Base-by-base conservation (phyloP, 2,888 invertebrate species). In the Drosophila rubida region DNA sequence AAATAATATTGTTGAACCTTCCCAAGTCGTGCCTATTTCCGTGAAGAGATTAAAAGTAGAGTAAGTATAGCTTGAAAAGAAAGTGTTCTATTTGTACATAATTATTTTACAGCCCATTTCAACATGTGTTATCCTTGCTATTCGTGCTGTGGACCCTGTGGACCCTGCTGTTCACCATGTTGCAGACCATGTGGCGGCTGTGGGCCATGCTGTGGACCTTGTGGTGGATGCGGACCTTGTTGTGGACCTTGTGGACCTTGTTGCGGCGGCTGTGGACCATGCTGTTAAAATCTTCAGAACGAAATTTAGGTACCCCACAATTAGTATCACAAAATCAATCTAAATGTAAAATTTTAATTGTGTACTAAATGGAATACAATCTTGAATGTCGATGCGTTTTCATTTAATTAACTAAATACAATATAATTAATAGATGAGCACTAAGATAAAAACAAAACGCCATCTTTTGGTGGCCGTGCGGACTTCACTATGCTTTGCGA, bases 121-220 rank as follows among this genome's bases (percentile, higher is more conserved):
- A 60, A 64, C 7, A 64, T 64, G 64, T 64, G 63, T 25, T 57
- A 49, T 9, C 62, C 62, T 0, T 51, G 39, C 50, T 51, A 51
- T 22, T 51, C 50, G 6, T 5, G 30, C 19, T 30, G 19, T 11
- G 61, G 62, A 5, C 22, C 61, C 7, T 62, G 39, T 13, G 49
- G 49, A 22, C 30, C 50, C 9, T 41, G 37, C 25, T 44, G 14
- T 4, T 16, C 11, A 5, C 30, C 42, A 2, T 14, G 39, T 13
- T 54, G 30, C 2, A 35, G 44, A 7, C 32, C 42, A 0, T 54
- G 53, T 14, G 57, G 57, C 8, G 16, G 39, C 4, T 58, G 39
- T 7, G 54, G 57, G 14, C 35, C 14, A 7, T 14, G 4, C 2
- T 59, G 48, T 48, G 46, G 55, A 4, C 51, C 51, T 0, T 57